phyloP scores from a whole-genome alignment of 1,140 invertebrate species.

The Caenorhabditis tropicalis region DNA sequence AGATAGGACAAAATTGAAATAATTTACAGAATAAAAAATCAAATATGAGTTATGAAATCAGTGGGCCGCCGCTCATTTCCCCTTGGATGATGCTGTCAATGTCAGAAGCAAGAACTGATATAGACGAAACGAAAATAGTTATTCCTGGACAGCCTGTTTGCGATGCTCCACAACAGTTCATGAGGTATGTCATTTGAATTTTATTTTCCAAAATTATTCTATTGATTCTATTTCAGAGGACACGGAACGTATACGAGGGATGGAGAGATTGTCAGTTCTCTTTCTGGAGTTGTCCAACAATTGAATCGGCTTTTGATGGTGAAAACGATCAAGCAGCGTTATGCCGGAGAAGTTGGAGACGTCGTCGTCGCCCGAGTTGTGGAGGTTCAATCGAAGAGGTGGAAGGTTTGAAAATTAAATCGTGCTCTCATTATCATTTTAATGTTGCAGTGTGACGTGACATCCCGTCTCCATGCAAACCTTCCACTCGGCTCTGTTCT shows the following conservation, averaged over 20 bases:
- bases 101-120: slow-evolving; percentile 2
- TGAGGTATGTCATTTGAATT: not conserved
- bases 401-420: slow-evolving; percentile 78
- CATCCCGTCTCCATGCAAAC: slow-evolving; percentile 86
- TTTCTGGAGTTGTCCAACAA: slow-evolving; percentile 89
- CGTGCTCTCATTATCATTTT: too few species aligned
- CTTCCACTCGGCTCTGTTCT: slow-evolving; percentile 91
- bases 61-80: slow-evolving; percentile 2
- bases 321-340: slow-evolving; percentile 84
- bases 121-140: not conserved
- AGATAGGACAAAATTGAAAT: not conserved
- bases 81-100: slow-evolving; percentile 34
- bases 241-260: slow-evolving; percentile 90
- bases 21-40: not conserved
- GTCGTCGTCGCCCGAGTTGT: slow-evolving; percentile 91
- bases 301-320: slow-evolving; percentile 94
- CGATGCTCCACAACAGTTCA: slow-evolving; percentile 35
- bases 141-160: slow-evolving; percentile 12
- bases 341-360: slow-evolving; percentile 89
- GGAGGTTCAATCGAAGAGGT: slow-evolving; percentile 85
- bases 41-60: not conserved
- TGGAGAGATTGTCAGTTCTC: slow-evolving; percentile 84
- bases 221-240: slow-evolving; percentile 79
- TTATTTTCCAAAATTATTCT: not conserved
- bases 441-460: slow-evolving; percentile 78